phyloP scores from a whole-genome alignment of 37 sponge, comb jelly and placozoan species.

The Ephydatia muelleri region DNA sequence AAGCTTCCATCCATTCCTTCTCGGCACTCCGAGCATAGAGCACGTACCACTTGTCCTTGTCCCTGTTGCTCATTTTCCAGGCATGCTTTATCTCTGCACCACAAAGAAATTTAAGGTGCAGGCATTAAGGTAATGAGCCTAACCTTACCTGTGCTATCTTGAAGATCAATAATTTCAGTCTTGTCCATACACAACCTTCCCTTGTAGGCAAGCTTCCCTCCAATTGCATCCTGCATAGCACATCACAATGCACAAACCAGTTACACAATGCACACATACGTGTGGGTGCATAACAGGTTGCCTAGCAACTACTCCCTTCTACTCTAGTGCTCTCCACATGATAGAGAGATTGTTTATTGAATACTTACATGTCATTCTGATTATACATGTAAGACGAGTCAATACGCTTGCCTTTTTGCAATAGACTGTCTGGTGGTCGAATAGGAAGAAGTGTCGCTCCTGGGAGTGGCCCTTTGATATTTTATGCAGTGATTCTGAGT shows the following conservation, averaged over 20 bases:
- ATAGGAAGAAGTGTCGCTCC: conserved; percentile 92
- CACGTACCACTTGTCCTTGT: conserved; percentile 90
- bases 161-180: conserved; percentile 70
- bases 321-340: too few species aligned
- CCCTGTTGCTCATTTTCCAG: conserved; percentile 92
- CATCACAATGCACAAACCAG: too few species aligned
- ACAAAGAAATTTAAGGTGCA: background rate
- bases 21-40: conserved; percentile 79
- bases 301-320: too few species aligned
- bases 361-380: too few species aligned
- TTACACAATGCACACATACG: too few species aligned
- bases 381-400: too few species aligned
- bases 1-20: conserved; percentile 86
- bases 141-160: conserved; percentile 83
- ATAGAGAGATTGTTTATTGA: too few species aligned
- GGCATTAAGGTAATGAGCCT: background rate
- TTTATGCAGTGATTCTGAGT: conserved; percentile 84
- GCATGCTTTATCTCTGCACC: conserved; percentile 77
- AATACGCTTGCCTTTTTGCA: too few species aligned
- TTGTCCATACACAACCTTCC: conserved; percentile 81
- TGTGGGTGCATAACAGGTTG: too few species aligned
- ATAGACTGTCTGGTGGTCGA: conserved; percentile 92
- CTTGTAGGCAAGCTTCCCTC: conserved; percentile 77
- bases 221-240: conserved; percentile 68
- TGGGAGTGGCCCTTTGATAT: conserved; percentile 95